Conservation (phyloP, 2,888 invertebrate species). For the Pheosia tremula region DNA sequence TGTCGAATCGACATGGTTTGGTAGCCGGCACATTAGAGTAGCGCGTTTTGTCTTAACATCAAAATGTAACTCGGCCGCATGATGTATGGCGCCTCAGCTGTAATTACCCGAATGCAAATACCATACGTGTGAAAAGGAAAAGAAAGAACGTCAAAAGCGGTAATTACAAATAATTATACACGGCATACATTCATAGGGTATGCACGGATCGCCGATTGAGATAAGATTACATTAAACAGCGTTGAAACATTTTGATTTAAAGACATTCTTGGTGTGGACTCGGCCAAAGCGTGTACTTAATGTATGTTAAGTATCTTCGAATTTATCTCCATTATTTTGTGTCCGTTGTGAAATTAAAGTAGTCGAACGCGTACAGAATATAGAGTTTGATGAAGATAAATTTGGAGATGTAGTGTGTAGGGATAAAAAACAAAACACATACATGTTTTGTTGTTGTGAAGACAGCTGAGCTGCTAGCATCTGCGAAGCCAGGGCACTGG, state of each 20-base stretch:
- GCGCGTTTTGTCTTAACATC: slow-evolving; percentile 74
- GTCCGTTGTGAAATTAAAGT: slow-evolving; percentile 25
- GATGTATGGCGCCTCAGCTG: slow-evolving; percentile 75
- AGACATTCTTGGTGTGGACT: slow-evolving; percentile 76
- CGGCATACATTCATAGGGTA: slow-evolving; percentile 77
- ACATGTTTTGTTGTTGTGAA: slow-evolving; percentile 97
- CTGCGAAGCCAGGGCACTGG: slow-evolving; percentile 98
- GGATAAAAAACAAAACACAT: slow-evolving; percentile 86
- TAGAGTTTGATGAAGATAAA: slow-evolving; percentile 46
- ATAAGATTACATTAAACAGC: slow-evolving; percentile 81
- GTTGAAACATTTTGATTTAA: slow-evolving; percentile 84
- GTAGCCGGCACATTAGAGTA: slow-evolving; percentile 65
- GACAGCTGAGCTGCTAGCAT: slow-evolving; percentile 97
- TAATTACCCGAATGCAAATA: slow-evolving; percentile 83
- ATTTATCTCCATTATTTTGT: slow-evolving; percentile 61
- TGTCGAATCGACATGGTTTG: slow-evolving; percentile 72
- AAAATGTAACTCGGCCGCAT: slow-evolving; percentile 74
- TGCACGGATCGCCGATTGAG: slow-evolving; percentile 77
- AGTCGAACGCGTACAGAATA: slow-evolving; percentile 14
- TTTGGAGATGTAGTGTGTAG: slow-evolving; percentile 61
- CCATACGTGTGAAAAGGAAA: slow-evolving; percentile 81
- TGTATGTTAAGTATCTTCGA: slow-evolving; percentile 73
- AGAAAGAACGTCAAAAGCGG: slow-evolving; percentile 78
- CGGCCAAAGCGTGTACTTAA: slow-evolving; percentile 78
- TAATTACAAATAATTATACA: slow-evolving; percentile 81